Percentiles rank a stretch among this genome's conserved stretches.
Conservation (phyloP, 2,888 invertebrate species). For the Synergus japonicus region DNA sequence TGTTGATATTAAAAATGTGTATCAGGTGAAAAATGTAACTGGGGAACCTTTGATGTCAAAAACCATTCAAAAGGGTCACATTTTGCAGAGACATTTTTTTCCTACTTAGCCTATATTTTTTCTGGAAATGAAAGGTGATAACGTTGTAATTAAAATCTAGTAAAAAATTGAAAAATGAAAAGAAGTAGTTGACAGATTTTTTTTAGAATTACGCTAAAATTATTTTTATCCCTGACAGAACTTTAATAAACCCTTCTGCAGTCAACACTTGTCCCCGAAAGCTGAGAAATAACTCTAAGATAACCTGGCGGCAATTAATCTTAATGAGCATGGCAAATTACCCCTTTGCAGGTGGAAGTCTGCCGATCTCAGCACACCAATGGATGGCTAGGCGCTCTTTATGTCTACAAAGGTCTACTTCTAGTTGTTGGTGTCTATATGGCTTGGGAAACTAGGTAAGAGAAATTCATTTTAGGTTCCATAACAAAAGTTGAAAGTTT, state of each 20-base stretch:
- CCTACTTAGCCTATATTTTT: not conserved
- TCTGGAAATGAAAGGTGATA: not conserved
- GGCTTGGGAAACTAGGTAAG: conserved; percentile 93
- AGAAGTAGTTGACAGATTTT: not conserved
- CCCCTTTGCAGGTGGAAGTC: conserved; percentile 85
- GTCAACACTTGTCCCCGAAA: conserved; percentile 7
- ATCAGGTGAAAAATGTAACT: too few relatives aligned
- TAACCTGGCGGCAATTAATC: conserved; percentile 44
- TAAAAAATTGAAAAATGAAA: not conserved
- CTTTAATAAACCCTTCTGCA: conserved; percentile 1
- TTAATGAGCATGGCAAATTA: conserved; percentile 54
- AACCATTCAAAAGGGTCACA: too few relatives aligned
- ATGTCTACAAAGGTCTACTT: conserved; percentile 93
- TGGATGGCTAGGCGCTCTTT: conserved; percentile 93
- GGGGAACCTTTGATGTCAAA: too few relatives aligned
- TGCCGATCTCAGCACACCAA: conserved; percentile 92
- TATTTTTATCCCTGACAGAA: not conserved
- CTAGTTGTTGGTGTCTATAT: conserved; percentile 94
- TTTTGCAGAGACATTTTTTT: not conserved
- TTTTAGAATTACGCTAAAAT: not conserved
- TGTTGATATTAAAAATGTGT: too few relatives aligned
- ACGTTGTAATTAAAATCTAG: not conserved
- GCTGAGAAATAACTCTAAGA: not conserved
- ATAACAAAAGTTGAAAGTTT: conserved; percentile 5
- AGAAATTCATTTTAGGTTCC: not conserved